phyloP scores from a whole-genome alignment of 2,113 vertebrate species.

The Cricetomys ansorgei region DNA sequence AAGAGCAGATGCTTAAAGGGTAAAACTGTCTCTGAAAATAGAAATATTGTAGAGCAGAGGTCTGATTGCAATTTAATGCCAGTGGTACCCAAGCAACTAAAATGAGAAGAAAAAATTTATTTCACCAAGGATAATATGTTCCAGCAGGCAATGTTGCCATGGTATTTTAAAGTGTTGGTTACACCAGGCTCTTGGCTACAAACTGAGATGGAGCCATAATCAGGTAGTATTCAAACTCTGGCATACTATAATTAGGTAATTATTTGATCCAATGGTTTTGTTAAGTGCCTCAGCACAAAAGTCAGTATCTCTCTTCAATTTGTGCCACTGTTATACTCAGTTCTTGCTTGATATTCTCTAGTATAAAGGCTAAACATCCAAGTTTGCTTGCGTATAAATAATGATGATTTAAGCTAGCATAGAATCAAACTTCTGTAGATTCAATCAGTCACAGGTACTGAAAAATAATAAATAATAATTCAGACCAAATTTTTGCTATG shows the following conservation, averaged over 20 bases:
- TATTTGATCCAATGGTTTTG: conserved; percentile 71
- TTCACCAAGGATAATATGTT: conserved; percentile 37
- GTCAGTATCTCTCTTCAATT: conserved; percentile 10
- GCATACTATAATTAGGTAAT: conserved; percentile 74
- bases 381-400: conserved; percentile 49
- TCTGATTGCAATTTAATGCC: conserved; percentile 47
- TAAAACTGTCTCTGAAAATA: conserved; percentile 13
- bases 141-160: conserved; percentile 57
- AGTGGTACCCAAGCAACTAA: conserved; percentile 24
- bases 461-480: neutral
- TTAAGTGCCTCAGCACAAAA: conserved; percentile 66
- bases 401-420: neutral
- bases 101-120: neutral
- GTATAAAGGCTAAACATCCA: conserved; percentile 28
- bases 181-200: conserved; percentile 52
- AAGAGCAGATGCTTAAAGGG: neutral
- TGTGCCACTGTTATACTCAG: conserved; percentile 44
- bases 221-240: conserved; percentile 50
- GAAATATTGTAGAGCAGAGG: neutral
- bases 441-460: neutral
- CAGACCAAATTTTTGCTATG: neutral
- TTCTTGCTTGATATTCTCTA: conserved; percentile 11
- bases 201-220: conserved; percentile 55
- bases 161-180: conserved; percentile 67
- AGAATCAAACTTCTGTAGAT: neutral